Conservation (phyloP, 2,797 vertebrate species). For the Betta splendens region DNA sequence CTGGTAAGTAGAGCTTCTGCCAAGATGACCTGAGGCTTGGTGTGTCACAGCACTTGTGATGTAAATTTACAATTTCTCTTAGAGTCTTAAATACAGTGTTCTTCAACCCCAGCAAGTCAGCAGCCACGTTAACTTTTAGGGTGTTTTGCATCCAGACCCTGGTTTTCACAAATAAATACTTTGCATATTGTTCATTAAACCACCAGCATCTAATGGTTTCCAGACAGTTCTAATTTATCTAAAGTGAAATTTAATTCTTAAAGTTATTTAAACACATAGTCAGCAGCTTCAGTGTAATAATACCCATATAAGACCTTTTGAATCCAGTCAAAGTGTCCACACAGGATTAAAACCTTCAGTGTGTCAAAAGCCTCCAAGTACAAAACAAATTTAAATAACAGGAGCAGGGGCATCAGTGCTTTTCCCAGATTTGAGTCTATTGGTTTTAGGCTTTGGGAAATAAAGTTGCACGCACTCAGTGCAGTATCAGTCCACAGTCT, state of each 20-base stretch:
- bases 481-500: background rate
- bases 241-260: background rate
- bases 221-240: background rate
- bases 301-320: background rate
- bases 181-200: background rate
- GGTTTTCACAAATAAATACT: background rate
- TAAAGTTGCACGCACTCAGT: constrained; percentile 5
- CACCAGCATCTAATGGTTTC: background rate
- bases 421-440: background rate
- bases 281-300: constrained; percentile 3
- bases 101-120: background rate
- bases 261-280: background rate
- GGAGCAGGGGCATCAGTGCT: background rate
- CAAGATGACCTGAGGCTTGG: no score
- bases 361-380: background rate
- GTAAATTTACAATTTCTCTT: background rate
- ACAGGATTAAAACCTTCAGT: background rate
- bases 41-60: background rate
- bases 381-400: background rate
- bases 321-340: constrained; percentile 12
- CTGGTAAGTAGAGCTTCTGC: no score
- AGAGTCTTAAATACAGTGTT: no score
- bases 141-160: background rate
- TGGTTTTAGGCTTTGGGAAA: constrained; percentile 10
- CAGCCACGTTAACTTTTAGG: background rate